Conservation (phyloP, 2,888 invertebrate species). For the Thecocarcelia acutangulata region DNA sequence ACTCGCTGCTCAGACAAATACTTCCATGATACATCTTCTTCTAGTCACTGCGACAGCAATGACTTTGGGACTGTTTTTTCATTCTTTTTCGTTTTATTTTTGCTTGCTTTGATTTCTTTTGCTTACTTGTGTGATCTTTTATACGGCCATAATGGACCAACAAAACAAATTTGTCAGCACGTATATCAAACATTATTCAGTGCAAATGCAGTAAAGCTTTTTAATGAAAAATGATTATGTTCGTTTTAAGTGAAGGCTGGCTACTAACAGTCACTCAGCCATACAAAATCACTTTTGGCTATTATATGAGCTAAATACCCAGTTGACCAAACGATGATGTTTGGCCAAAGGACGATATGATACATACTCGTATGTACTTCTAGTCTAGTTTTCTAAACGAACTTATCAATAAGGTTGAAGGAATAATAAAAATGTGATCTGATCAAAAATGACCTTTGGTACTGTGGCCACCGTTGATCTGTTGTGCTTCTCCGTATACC, state of each 20-base stretch:
- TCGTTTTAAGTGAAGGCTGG: slow-evolving; percentile 18
- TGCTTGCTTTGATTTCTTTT: slow-evolving; percentile 39
- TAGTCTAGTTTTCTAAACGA: too few species aligned
- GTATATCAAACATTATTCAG: slow-evolving; percentile 68
- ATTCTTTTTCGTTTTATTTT: too few species aligned
- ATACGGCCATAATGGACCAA: slow-evolving; percentile 19
- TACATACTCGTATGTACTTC: too few species aligned
- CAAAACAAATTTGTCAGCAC: slow-evolving; percentile 54
- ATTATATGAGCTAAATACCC: background rate
- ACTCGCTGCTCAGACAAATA: slow-evolving; percentile 48
- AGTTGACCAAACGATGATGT: background rate
- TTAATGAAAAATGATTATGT: slow-evolving; percentile 66
- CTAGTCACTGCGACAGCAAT: slow-evolving; percentile 20
- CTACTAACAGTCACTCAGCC: slow-evolving; percentile 3
- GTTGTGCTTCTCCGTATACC: too few species aligned
- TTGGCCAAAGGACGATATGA: too few species aligned
- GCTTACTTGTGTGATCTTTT: slow-evolving; percentile 9
- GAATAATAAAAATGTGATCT: too few species aligned
- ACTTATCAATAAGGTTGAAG: too few species aligned
- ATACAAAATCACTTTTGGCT: background rate
- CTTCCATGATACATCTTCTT: slow-evolving; percentile 55
- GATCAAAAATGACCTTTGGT: too few species aligned
- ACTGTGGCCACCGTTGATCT: too few species aligned
- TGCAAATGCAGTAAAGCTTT: slow-evolving; percentile 64
- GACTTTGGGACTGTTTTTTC: slow-evolving; percentile 13